Conservation (phyloP, 2,888 invertebrate species). For the Escarpia spicata region DNA sequence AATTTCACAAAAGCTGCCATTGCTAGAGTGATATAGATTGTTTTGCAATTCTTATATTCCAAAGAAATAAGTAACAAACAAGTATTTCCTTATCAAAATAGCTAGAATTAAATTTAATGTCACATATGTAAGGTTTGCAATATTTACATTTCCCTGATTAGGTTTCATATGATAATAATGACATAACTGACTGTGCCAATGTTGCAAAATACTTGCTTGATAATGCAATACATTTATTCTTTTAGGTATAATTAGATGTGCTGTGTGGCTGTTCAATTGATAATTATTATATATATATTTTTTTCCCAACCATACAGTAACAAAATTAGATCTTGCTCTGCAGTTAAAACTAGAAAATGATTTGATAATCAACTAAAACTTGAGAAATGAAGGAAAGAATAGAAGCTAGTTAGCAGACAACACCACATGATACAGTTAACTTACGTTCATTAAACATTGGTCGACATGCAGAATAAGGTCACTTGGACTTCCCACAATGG, state of each 20-base stretch:
- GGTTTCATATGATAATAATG: no score
- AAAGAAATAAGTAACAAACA: no score
- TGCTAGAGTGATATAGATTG: no score
- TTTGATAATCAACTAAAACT: background rate
- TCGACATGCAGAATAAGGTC: constrained; percentile 24
- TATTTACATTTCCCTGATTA: no score
- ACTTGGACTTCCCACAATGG: constrained; percentile 17
- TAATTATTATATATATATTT: background rate
- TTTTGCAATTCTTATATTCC: no score
- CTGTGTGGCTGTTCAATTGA: background rate
- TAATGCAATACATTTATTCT: background rate
- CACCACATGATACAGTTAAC: background rate
- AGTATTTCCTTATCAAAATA: no score
- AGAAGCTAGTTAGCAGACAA: background rate
- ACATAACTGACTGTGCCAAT: no score
- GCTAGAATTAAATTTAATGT: no score
- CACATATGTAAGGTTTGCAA: no score
- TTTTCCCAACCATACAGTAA: background rate
- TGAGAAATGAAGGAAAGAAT: background rate
- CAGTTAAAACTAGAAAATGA: no score
- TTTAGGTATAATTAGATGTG: background rate
- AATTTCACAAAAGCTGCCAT: background rate
- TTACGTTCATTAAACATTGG: constrained; percentile 25
- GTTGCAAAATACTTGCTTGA: background rate
- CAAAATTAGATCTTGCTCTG: background rate